Base-by-base conservation (phyloP, 2,113 vertebrate genomes). In the Cottus gobio region DNA sequence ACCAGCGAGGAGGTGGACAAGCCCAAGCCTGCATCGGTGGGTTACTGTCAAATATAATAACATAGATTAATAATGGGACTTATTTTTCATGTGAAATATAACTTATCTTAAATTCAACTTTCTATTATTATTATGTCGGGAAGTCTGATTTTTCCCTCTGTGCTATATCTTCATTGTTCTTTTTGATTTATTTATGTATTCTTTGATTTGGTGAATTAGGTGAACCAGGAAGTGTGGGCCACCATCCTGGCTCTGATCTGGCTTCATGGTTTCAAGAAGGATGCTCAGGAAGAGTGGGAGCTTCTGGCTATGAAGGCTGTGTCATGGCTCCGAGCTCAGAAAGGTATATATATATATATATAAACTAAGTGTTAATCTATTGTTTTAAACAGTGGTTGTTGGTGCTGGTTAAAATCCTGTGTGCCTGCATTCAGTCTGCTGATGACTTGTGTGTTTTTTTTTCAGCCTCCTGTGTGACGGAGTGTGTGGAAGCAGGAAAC, bases 191-290 rank as follows among this genome's bases (percentile, higher is more conserved):
- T 18, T 16, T 48, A 6, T 63, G 7, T 31, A 26, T 34, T 26
- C 2, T 58, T 34, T 67, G 3, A 26, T 65, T 57, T 79, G 62
- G 26, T 60, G 48, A 52, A 76, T 57, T 46, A 95, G 94, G 92
- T 80, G 22, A 91, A 92, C 2, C 8, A 80, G 20, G 83, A 90
- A 0, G 87, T 91, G 42, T 97, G 96, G 96, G 95, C 94, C 61
- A 97, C 96, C 2, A 68, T 95, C 24, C 86, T 97, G 85, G 95
- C 95, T 16, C 86, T 97, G 80, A 77, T 96, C 37, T 97, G 96
- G 96, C 94, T 96, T 18, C 87, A 96, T 75, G 91, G 79, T n/a
- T 93, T 88, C 42, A 91, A 92, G 52, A 75, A 57, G 46, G 89
- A 93, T 39, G 66, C 76, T 52, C 86, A 89, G 63, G 93, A 92